Evolutionary conservation across 2,888 invertebrate species (phyloP), one percentile per base, ranked within the genome.

Genomic region (Enoplolaimus lenunculus): DNA sequence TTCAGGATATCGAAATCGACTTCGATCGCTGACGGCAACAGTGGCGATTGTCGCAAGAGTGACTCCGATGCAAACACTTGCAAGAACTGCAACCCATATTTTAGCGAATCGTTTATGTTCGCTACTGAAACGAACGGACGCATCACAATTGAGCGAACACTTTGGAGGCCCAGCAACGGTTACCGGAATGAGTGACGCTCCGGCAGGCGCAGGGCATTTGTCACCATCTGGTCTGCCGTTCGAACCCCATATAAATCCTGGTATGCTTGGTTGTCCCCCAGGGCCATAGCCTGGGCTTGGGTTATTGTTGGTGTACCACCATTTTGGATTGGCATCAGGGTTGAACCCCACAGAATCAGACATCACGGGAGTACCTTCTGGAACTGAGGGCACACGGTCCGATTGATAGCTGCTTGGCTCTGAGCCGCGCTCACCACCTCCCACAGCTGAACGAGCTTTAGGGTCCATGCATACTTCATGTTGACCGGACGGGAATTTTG

Each of bases 1-100:
- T 82, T 98, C 97, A 16, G 98, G 97, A 83, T 97, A 98, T 62
- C 92, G 88, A 83, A 98, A 98, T 77, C 97, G 86, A 78, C 91
- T 89, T 72, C 91, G 91, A 82, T 97, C 95, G 75, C 97, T 90
- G 73, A 93, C 85, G 60, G 84, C 75, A 2, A 85, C 81, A 1
- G 85, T 84, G 82, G 97, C 94, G 71, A 93, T 85, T 75, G 95
- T 94, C 75, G 94, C 93, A 1, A 88, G 85, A 21, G 45, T 45
- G 7, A 21, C 45, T 21, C 7, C 7, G 59, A 91, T 87, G 80
- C 95, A 95, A 64, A 93, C 83, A 65, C 89, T 87, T 1, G 94
- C 91, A 91, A 93, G 93, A 68, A 90, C 88, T 69, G 93, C 91
- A 74, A 97, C 90, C 93, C 95, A 95, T 21, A 57, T n/a, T 21